These are phyloP conservation scores for Cotesia vestalis DNA, from an alignment of 1,140 invertebrate species.

Conservation along the genomic window DNA sequence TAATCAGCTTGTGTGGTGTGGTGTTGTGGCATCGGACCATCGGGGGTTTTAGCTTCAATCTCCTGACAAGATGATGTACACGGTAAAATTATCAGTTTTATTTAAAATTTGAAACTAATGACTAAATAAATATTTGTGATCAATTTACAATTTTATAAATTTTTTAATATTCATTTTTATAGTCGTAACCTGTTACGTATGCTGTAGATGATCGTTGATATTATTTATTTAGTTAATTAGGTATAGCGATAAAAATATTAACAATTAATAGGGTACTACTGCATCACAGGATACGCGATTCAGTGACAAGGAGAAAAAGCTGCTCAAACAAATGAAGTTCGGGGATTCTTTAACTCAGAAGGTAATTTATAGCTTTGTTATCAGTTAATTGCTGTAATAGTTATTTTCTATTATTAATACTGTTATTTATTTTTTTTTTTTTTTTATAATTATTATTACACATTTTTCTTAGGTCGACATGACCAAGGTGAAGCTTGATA, in stretches of 20 bases:
- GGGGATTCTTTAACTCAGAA: constrained; percentile 89
- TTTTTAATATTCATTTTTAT: constrained; percentile 10
- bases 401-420: background rate
- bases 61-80: constrained; percentile 65
- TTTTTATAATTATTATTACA: background rate
- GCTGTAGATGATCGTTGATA: background rate
- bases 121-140: background rate
- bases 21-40: background rate
- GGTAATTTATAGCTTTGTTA: constrained; percentile 65
- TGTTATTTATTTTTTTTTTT: background rate
- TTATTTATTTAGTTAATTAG: background rate
- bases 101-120: constrained; percentile 28
- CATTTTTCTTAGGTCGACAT: constrained; percentile 86
- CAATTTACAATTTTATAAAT: constrained; percentile 15
- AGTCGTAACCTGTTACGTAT: too few relatives aligned
- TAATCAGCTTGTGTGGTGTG: background rate
- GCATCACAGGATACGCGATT: constrained; percentile 99
- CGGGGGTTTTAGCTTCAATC: background rate
- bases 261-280: constrained; percentile 85
- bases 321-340: constrained; percentile 99
- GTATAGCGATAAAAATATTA: constrained; percentile 9
- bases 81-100: constrained; percentile 51
- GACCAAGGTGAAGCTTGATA: constrained; percentile 97
- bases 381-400: too few relatives aligned
- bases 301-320: constrained; percentile 98